phyloP scores from a whole-genome alignment of 2,888 invertebrate genomes.

The Eurytoma californica region DNA sequence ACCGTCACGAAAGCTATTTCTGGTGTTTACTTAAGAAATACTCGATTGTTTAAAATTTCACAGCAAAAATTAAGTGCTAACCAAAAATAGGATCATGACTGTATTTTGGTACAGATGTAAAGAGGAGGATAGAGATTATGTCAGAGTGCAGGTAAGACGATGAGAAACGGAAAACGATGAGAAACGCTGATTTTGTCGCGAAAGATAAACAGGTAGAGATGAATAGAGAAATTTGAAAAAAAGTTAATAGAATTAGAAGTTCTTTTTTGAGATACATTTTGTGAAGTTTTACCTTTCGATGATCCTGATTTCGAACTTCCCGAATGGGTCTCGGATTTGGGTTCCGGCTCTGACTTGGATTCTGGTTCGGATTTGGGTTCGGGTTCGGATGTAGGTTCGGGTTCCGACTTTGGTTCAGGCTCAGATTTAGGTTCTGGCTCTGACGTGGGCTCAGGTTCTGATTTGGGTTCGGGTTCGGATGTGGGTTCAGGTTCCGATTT shows the following conservation, averaged over 20 bases:
- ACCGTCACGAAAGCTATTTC: too few species aligned
- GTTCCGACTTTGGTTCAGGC: slow-evolving; percentile 68
- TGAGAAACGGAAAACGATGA: not conserved
- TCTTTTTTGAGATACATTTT: slow-evolving; percentile 47
- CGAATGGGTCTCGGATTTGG: slow-evolving; percentile 66
- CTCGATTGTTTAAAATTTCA: not conserved
- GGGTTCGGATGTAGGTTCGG: slow-evolving; percentile 76
- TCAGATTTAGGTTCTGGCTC: slow-evolving; percentile 70
- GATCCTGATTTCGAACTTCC: slow-evolving; percentile 73
- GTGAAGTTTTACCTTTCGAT: slow-evolving; percentile 61
- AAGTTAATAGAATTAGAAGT: slow-evolving; percentile 10
- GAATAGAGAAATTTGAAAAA: slow-evolving; percentile 26
- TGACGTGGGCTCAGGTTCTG: slow-evolving; percentile 74
- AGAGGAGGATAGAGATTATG: slow-evolving; percentile 17
- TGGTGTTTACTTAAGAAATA: not conserved
- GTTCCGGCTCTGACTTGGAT: slow-evolving; percentile 74
- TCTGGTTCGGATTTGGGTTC: slow-evolving; percentile 71
- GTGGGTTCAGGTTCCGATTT: slow-evolving; percentile 73
- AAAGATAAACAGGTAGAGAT: slow-evolving; percentile 17
- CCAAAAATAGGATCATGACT: too few species aligned
- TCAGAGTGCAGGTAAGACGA: not conserved
- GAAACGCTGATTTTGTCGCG: slow-evolving; percentile 12
- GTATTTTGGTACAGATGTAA: too few species aligned
- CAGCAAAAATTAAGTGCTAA: not conserved
- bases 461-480: slow-evolving; percentile 71